Conservation (phyloP, 2,888 invertebrate species). For the Tenthredo distinguenda region DNA sequence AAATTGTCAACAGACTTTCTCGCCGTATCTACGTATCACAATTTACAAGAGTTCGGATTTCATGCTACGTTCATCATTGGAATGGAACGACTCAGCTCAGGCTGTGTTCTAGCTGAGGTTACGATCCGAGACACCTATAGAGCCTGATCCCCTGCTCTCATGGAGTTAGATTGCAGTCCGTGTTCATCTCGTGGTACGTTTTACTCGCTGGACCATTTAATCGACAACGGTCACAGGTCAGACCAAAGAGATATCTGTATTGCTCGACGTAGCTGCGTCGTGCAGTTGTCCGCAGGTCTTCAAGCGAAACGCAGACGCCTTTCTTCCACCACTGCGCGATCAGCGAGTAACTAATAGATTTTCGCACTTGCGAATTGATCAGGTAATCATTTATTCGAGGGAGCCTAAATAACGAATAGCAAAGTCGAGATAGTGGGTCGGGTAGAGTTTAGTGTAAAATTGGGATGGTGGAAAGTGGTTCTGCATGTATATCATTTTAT, state of each 20-base stretch:
- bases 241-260: conserved; percentile 71
- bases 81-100: neutral
- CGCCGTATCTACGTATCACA: neutral
- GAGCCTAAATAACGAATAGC: neutral
- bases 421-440: neutral
- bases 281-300: conserved; percentile 72
- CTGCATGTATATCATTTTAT: neutral
- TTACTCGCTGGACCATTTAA: conserved; percentile 60
- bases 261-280: conserved; percentile 63
- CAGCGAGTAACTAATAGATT: neutral
- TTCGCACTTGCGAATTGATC: neutral
- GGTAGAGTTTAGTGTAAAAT: neutral
- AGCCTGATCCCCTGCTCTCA: neutral
- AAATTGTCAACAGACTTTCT: neutral
- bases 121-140: neutral
- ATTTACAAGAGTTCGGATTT: neutral
- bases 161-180: neutral
- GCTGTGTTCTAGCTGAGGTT: neutral
- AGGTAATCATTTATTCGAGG: neutral
- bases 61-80: neutral
- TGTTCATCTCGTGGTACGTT: conserved; percentile 37
- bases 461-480: neutral
- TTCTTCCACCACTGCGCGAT: conserved; percentile 1
- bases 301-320: conserved; percentile 61
- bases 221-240: conserved; percentile 75